Evolutionary conservation across 1,140 invertebrate species (phyloP).

Genomic region (Saccostrea echinata): DNA sequence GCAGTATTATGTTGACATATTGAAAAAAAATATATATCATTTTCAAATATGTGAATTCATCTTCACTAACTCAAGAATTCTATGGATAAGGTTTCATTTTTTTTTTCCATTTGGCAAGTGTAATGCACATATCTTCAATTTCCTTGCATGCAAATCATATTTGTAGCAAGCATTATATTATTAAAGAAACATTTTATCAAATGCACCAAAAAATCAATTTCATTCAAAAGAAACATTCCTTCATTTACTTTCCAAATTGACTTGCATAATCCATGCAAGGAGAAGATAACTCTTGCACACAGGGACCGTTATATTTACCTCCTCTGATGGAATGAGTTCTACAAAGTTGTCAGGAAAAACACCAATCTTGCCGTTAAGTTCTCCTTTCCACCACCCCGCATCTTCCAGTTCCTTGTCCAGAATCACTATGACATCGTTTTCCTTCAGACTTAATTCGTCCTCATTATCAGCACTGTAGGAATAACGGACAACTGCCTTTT

Average conservation of each 20-base stretch:
- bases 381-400: slow-evolving; percentile 98
- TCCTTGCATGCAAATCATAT: slow-evolving; percentile 4
- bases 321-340: slow-evolving; percentile 73
- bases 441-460: slow-evolving; percentile 92
- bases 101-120: neutral
- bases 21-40: too few relatives aligned
- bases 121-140: neutral
- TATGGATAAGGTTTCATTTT: neutral
- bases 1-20: too few relatives aligned
- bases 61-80: neutral
- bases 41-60: neutral
- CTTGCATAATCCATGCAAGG: slow-evolving; percentile 4
- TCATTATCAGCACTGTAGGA: slow-evolving; percentile 94
- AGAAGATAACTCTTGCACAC: neutral
- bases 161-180: neutral
- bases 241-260: neutral
- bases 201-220: neutral
- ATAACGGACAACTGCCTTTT: slow-evolving; percentile 90
- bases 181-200: neutral
- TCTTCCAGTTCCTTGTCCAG: slow-evolving; percentile 91
- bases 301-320: slow-evolving; percentile 56
- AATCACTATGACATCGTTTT: slow-evolving; percentile 93
- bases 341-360: slow-evolving; percentile 98
- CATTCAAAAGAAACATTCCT: slow-evolving; percentile 2
- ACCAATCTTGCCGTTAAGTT: slow-evolving; percentile 92